Conservation (phyloP, 2,888 invertebrate species). For the Drosophila atripex region DNA sequence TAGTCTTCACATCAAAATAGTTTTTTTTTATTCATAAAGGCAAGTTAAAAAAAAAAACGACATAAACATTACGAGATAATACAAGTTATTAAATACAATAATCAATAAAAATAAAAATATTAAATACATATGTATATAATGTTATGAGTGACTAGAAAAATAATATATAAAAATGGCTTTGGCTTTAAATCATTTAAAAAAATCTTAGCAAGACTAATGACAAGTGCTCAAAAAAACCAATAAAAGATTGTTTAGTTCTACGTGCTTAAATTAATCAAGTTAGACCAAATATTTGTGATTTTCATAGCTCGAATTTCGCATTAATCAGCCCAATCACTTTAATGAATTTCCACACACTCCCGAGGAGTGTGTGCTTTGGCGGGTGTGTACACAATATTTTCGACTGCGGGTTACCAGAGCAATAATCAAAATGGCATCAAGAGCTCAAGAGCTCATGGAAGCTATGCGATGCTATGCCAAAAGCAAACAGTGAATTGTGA, state of each 20-base stretch:
- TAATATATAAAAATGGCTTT: too few species aligned
- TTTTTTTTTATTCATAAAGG: neutral
- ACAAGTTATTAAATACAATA: neutral
- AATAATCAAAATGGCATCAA: constrained; percentile 44
- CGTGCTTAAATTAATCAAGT: neutral
- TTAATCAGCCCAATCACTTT: constrained; percentile 16
- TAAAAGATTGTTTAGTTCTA: neutral
- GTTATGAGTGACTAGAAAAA: too few species aligned
- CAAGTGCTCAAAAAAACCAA: neutral
- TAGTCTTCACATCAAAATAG: neutral
- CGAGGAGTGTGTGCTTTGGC: constrained; percentile 1
- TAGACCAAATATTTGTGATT: neutral
- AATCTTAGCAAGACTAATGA: too few species aligned
- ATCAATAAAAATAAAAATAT: too few species aligned
- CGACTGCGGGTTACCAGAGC: constrained; percentile 20
- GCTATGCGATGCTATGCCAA: constrained; percentile 11
- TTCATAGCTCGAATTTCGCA: constrained; percentile 6
- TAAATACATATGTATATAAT: too few species aligned
- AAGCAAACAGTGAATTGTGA: constrained; percentile 38
- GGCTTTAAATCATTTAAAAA: too few species aligned
- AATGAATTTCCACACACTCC: neutral
- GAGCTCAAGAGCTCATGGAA: constrained; percentile 27
- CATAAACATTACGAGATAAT: neutral
- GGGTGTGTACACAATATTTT: constrained; percentile 5
- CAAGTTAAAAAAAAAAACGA: neutral